Percentiles rank a stretch among this genome's conserved stretches.
Evolutionary conservation across 2,113 vertebrate species (phyloP).

Genomic region (Pygoscelis adeliae): DNA sequence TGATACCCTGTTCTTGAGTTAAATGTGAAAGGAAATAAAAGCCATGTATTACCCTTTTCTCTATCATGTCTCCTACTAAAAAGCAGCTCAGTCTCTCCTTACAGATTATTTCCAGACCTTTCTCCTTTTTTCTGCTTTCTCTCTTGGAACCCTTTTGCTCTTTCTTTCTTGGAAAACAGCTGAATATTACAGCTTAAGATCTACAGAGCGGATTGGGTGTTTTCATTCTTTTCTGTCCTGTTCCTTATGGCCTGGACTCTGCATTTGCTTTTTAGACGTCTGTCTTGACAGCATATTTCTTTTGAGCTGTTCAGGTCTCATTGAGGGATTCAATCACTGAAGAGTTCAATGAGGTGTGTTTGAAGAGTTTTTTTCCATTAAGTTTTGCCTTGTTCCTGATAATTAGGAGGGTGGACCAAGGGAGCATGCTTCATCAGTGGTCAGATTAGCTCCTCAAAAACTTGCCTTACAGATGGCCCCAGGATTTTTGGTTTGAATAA

Average conservation of each 20-base stretch:
- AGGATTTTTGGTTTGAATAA: neutral
- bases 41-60: neutral
- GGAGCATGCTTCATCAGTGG: neutral
- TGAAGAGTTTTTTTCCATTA: neutral
- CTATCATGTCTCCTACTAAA: neutral
- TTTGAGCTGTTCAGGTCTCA: neutral
- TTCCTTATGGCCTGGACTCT: neutral
- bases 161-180: neutral
- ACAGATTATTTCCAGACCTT: neutral
- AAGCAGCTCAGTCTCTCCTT: neutral
- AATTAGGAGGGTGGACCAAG: neutral
- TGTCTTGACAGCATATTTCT: neutral
- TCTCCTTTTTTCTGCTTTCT: neutral
- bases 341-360: neutral
- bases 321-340: neutral
- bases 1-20: neutral
- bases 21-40: neutral
- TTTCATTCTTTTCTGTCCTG: neutral
- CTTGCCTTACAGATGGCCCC: neutral
- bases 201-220: neutral
- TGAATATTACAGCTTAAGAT: neutral
- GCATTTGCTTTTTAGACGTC: neutral
- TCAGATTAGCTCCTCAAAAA: neutral
- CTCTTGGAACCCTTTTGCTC: neutral
- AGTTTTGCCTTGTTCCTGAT: neutral